phyloP scores from a whole-genome alignment of 35 echinoderm and acorn worm species.

The Hemicentrotus pulcherrimus region DNA sequence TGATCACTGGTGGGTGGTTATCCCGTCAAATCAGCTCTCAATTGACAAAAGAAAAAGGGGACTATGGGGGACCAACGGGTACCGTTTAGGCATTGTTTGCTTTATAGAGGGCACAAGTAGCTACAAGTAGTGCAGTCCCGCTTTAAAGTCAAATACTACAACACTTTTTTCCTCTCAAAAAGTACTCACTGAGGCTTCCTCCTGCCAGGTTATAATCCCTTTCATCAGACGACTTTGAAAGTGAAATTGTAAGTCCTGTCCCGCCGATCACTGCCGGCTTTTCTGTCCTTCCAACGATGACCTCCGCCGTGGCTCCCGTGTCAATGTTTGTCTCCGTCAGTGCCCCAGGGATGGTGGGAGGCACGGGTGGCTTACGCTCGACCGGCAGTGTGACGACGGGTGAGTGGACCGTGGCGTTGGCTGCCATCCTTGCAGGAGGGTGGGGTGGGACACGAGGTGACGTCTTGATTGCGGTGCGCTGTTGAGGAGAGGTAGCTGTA shows the following conservation, averaged over 20 bases:
- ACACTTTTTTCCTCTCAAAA: not conserved
- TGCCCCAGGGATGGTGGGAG: conserved; percentile 16
- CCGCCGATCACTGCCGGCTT: conserved; percentile 15
- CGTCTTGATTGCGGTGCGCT: conserved; percentile 36
- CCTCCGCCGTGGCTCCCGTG: conserved; percentile 78
- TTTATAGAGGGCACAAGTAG: too few relatives aligned
- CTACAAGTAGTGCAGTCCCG: too few relatives aligned
- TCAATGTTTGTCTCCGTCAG: conserved; percentile 83
- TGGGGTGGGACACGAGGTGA: not conserved
- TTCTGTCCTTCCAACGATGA: conserved; percentile 59
- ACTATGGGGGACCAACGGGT: too few relatives aligned
- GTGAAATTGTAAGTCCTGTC: not conserved
- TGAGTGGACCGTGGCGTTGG: conserved; percentile 43
- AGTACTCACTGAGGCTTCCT: conserved; percentile 46
- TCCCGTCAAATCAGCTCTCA: too few relatives aligned
- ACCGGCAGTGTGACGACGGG: not conserved
- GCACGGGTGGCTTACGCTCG: not conserved
- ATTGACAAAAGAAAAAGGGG: too few relatives aligned
- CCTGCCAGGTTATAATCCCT: conserved; percentile 15
- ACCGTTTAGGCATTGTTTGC: too few relatives aligned
- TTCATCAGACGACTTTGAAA: conserved; percentile 31
- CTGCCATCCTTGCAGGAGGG: not conserved
- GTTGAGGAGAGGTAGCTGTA: not conserved
- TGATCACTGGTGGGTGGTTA: too few relatives aligned
- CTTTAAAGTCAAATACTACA: too few relatives aligned